Evolutionary conservation across 2,888 invertebrate genomes (phyloP), one percentile per base, ranked within the genome.

Genomic region (Spatulosminthurus flaviceps): DNA sequence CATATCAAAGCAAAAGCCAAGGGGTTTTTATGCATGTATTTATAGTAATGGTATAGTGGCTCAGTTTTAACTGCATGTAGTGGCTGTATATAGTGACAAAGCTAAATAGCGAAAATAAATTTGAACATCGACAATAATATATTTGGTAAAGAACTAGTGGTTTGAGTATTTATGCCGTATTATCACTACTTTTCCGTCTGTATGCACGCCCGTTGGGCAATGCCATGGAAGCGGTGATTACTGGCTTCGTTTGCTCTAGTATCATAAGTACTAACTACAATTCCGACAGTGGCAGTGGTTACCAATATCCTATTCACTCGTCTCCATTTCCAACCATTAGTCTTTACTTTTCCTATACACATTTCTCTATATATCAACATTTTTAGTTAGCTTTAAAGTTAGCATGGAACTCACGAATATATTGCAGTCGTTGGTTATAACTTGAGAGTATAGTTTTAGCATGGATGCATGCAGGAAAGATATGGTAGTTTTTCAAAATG

Each of bases 131-230:
- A 51, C 51, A 51, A 51, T 51, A 51, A 51, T 51, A 51, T 51
- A 51, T 51, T 51, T 51, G 51, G 51, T 51, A 51, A 51, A 51
- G 51, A 51, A 51, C n/a, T n/a, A n/a, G 51, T 51, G 51, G 51
- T 51, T 51, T 51, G 9, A 51, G 51, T 51, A 51, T 51, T 51
- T 51, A 51, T 19, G 51, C 34, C 4, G 34, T 34, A 34, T 16
- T 51, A 13, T 51, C 51, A 51, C 51, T 51, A 5, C 1, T 2
- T 51, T 19, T 51, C n/a, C 16, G n/a, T 51, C 19, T 51, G 1
- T 51, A 4, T 51, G n/a, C 51, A n/a, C 16, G 51, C 51, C 5
- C 16, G 51, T 9, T 5, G 51, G 16, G 7, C 16, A 19, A 4
- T 51, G 16, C 34, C 9, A 34, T 34, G 34, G 34, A 9, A 34